Evolutionary conservation across 2,113 vertebrate genomes (phyloP).

Genomic region (Sarotherodon lohbergeri): DNA sequence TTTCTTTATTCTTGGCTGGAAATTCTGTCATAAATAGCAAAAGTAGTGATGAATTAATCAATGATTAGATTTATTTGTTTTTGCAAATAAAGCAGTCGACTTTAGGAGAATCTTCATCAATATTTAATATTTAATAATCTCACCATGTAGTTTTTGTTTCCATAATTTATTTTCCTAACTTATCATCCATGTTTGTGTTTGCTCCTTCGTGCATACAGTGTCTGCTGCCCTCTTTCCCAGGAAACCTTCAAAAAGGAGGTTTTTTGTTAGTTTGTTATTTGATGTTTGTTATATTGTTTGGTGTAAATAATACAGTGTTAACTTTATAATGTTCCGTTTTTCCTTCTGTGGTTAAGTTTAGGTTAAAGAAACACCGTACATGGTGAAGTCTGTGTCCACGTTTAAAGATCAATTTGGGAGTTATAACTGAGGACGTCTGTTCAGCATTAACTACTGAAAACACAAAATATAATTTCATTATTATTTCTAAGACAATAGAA

Average conservation of each 20-base stretch:
- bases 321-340: background rate
- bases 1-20: background rate
- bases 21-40: background rate
- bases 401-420: too few relatives aligned
- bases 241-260: background rate
- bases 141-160: background rate
- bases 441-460: too few relatives aligned
- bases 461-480: too few relatives aligned
- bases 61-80: background rate
- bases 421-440: too few relatives aligned
- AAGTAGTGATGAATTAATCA: background rate
- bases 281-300: rapidly evolving
- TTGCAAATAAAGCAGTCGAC: rapidly evolving
- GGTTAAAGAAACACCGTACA: too few relatives aligned
- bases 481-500: too few relatives aligned
- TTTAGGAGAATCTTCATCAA: too few relatives aligned
- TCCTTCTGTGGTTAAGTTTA: too few relatives aligned
- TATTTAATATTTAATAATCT: too few relatives aligned
- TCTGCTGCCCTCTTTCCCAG: rapidly evolving
- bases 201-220: background rate
- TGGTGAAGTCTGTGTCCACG: too few relatives aligned
- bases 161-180: background rate
- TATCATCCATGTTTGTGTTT: background rate
- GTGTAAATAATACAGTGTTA: background rate
- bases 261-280: background rate